Evolutionary conservation across 2,888 invertebrate genomes (phyloP).

Genomic region (Ennomos quercinarius): DNA sequence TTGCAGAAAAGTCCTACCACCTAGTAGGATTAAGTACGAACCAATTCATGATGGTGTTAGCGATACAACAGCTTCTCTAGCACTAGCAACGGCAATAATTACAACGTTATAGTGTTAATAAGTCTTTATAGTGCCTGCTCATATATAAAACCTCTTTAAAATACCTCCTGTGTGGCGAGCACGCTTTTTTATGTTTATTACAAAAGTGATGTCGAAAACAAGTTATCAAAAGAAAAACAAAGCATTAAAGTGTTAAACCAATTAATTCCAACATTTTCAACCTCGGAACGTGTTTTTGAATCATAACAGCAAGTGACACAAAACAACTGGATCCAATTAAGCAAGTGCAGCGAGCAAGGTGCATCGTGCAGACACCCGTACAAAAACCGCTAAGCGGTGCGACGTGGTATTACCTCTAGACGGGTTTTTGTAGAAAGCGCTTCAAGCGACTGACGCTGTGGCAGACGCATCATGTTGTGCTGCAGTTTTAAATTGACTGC

Average conservation of each 20-base stretch:
- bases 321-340: constrained; percentile 16
- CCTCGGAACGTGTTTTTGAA: constrained; percentile 17
- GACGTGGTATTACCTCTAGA: constrained; percentile 10
- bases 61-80: too few relatives aligned
- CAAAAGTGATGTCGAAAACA: constrained; percentile 10
- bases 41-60: too few relatives aligned
- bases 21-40: too few relatives aligned
- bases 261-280: constrained; percentile 4
- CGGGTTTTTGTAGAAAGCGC: constrained; percentile 26
- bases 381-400: constrained; percentile 19
- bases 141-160: constrained; percentile 20
- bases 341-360: not conserved
- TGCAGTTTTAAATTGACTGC: constrained; percentile 25
- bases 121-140: too few relatives aligned
- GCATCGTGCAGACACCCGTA: constrained; percentile 9
- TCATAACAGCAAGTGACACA: constrained; percentile 20
- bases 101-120: too few relatives aligned
- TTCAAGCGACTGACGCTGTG: constrained; percentile 25
- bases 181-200: not conserved
- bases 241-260: too few relatives aligned
- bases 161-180: constrained; percentile 1
- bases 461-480: constrained; percentile 7
- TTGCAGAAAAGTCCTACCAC: too few relatives aligned
- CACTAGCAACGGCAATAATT: too few relatives aligned
- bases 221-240: constrained; percentile 1